A percentile compares a stretch with the other conserved stretches of the same genome.
Conservation (phyloP, 2,888 invertebrate species). For the Kuschelorhynchus macadamiae region DNA sequence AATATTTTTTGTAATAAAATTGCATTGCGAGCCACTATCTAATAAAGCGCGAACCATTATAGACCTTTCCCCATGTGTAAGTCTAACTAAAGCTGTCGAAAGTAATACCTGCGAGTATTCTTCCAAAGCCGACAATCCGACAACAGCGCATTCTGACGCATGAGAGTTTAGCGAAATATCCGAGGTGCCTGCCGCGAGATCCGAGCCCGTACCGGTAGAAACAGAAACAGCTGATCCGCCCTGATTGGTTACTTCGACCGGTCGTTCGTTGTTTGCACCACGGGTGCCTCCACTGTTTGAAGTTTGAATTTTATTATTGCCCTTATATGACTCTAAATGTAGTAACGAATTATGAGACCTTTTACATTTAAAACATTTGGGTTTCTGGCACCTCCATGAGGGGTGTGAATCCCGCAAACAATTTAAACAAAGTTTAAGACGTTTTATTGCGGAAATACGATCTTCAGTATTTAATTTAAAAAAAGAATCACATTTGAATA, state of each 20-base stretch:
- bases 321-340: slow-evolving; percentile 6
- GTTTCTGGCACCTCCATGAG: slow-evolving; percentile 4
- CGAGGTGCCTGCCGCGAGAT: too few species aligned
- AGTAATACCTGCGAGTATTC: slow-evolving; percentile 38
- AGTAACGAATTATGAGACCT: slow-evolving; percentile 34
- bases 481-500: slow-evolving; percentile 36
- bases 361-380: slow-evolving; percentile 32
- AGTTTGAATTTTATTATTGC: background rate
- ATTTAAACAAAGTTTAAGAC: slow-evolving; percentile 44
- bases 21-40: background rate
- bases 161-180: too few species aligned
- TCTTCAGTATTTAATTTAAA: slow-evolving; percentile 8
- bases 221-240: background rate
- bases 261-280: too few species aligned
- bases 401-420: slow-evolving; percentile 39
- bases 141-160: too few species aligned
- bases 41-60: slow-evolving; percentile 15
- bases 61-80: slow-evolving; percentile 4
- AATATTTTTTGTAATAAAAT: slow-evolving; percentile 35
- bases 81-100: slow-evolving; percentile 33
- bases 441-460: slow-evolving; percentile 16
- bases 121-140: too few species aligned
- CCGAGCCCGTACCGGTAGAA: too few species aligned
- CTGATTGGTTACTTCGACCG: background rate
- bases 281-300: background rate